Percentiles rank a stretch among this genome's conserved stretches.
Conservation (phyloP, 2,888 invertebrate species). For the Xylocampa areola region DNA sequence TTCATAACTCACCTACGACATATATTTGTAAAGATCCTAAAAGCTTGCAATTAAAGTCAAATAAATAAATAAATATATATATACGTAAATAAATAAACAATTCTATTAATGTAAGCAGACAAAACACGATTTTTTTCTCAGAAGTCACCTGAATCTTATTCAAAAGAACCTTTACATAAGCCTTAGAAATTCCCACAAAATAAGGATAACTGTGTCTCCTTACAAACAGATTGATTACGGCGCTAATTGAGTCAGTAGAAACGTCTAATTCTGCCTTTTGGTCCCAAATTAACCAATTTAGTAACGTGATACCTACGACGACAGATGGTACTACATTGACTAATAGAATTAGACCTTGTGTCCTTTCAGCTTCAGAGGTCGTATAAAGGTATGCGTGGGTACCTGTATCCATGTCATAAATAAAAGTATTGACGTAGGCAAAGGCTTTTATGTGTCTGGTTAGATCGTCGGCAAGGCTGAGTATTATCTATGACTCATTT, state of each 20-base stretch:
- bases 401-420: slow-evolving; percentile 17
- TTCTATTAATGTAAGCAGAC: too few relatives aligned
- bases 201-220: not conserved
- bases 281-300: slow-evolving; percentile 37
- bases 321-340: slow-evolving; percentile 25
- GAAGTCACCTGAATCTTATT: too few relatives aligned
- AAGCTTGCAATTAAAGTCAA: too few relatives aligned
- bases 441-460: slow-evolving; percentile 44
- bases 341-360: slow-evolving; percentile 39
- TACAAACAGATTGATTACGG: slow-evolving; percentile 29
- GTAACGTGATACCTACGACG: slow-evolving; percentile 35
- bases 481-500: slow-evolving; percentile 9
- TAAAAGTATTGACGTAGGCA: slow-evolving; percentile 18
- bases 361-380: slow-evolving; percentile 26
- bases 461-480: slow-evolving; percentile 8
- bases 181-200: too few relatives aligned
- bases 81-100: too few relatives aligned
- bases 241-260: slow-evolving; percentile 38
- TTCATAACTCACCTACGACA: too few relatives aligned
- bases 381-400: slow-evolving; percentile 11
- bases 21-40: too few relatives aligned
- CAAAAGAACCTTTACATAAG: too few relatives aligned
- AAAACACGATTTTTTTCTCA: too few relatives aligned
- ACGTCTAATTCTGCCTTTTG: slow-evolving; percentile 30
- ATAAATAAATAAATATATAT: too few relatives aligned